Evolutionary conservation across 2,113 vertebrate genomes (phyloP).

Genomic region (Coptodon bakossiorum): DNA sequence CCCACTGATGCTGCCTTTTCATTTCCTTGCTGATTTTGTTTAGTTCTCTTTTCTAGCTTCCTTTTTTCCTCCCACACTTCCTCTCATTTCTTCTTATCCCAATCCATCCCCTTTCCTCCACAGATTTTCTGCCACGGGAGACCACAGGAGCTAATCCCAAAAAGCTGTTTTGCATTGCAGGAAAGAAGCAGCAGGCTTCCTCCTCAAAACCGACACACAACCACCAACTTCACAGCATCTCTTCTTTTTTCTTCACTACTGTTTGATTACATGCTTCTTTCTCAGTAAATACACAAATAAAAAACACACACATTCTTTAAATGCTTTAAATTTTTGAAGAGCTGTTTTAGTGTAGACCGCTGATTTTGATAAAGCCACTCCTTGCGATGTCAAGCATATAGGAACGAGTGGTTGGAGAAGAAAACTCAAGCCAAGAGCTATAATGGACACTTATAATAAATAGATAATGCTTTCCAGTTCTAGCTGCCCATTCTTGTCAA

Average conservation of each 20-base stretch:
- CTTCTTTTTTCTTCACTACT: not conserved
- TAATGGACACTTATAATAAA: conserved; percentile 17
- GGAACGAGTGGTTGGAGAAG: not conserved
- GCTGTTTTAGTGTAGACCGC: not conserved
- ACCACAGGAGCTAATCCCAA: conserved; percentile 17
- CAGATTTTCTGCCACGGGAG: conserved; percentile 25
- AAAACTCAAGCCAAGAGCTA: not conserved
- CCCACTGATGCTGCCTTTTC: not conserved
- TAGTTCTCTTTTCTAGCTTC: not conserved
- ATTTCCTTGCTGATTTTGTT: not conserved
- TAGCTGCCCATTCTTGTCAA: not conserved
- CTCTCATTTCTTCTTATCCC: conserved; percentile 4
- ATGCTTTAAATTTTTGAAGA: not conserved
- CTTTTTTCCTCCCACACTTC: not conserved
- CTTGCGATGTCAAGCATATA: not conserved
- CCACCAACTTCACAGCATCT: not conserved
- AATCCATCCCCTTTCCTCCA: not conserved
- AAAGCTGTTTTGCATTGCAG: conserved; percentile 15
- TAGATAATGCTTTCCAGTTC: not conserved
- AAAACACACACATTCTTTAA: not conserved
- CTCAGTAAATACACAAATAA: not conserved
- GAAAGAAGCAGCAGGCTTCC: not conserved
- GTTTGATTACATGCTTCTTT: not conserved
- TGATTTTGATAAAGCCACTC: not conserved
- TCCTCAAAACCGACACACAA: not conserved